Base-by-base conservation (phyloP, 2,113 vertebrate genomes). In the Toxostoma redivivum region DNA sequence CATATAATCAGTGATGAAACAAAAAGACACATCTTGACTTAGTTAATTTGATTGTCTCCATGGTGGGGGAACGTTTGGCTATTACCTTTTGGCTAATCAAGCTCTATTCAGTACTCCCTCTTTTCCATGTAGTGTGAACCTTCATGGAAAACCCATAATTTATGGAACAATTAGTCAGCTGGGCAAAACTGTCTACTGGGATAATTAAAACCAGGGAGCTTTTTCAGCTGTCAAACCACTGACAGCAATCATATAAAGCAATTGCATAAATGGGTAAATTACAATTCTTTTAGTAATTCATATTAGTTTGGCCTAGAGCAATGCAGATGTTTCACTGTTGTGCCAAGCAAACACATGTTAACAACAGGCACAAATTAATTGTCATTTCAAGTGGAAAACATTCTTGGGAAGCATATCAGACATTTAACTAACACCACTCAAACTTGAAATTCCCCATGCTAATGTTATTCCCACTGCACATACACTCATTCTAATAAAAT, bases 281-380 rank as follows among this genome's bases (percentile, higher is more conserved):
- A 69, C 37, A 67, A 57, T 74, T 79, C 28, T 92, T 88, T 81
- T 73, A 50, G n/a, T 81, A 88, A 78, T 77, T 86, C 37, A 1
- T 83, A 62, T 77, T 83, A 57, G 89, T 84, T 50, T 94, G 77
- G 64, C 76, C 47, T 70, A 21, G 33, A 81, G 79, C 64, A 57
- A 60, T 71, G 51, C 84, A 89, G 89, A 70, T 78, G 65, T 81
- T 94, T 86, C 86, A 35, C 50, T 67, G 31, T 42, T 4, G 4
- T 48, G 54, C 51, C 72, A 73, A 86, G 60, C 38, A 86, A 56
- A 58, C n/a, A 38, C 24, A 81, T 65, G 48, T 11, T 40, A 82
- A 93, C 15, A 89, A 84, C n/a, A 45, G 40, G n/a, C 37, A 65
- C 42, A 90, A 93, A 90, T 94, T 56, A 85, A 82, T 94, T 94